These are phyloP conservation scores for Meteorus sp. DNA, from an alignment of 1,140 invertebrate genomes.

Conservation along the genomic window DNA sequence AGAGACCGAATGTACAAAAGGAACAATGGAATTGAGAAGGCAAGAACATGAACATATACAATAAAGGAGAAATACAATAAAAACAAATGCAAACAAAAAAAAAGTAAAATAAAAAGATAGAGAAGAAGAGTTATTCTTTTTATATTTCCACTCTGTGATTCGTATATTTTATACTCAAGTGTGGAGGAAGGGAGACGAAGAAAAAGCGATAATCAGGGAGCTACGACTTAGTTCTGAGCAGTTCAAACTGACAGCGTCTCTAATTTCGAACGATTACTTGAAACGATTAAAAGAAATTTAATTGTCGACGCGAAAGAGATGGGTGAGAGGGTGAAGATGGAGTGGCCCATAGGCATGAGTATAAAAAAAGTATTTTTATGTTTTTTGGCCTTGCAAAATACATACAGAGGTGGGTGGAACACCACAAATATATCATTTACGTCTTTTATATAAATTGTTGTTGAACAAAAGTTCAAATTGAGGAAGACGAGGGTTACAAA, in stretches of 20 bases:
- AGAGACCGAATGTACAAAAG: conserved; percentile 17
- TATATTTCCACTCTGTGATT: conserved; percentile 13
- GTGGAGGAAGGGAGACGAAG: conserved; percentile 19
- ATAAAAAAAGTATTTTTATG: neutral
- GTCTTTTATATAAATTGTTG: no score
- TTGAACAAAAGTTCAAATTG: no score
- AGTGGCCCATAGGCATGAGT: conserved; percentile 6
- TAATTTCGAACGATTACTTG: conserved; percentile 52
- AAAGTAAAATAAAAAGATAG: no score
- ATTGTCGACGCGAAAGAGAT: conserved; percentile 38
- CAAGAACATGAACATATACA: neutral
- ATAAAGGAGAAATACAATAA: neutral
- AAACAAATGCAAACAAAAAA: no score
- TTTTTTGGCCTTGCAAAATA: no score
- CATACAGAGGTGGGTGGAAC: no score
- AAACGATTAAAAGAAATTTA: conserved; percentile 56
- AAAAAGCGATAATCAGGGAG: conserved; percentile 39
- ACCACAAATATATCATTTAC: no score
- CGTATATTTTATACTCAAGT: conserved; percentile 31
- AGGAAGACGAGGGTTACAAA: no score
- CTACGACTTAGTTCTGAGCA: conserved; percentile 36
- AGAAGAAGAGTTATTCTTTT: neutral
- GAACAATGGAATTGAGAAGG: conserved; percentile 10
- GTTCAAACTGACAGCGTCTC: conserved; percentile 35
- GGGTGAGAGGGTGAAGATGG: neutral